Percentiles rank a stretch among this genome's conserved stretches.
These are phyloP conservation scores for Poecilus cupreus DNA, from an alignment of 2,888 invertebrate genomes.

Conservation along the genomic window DNA sequence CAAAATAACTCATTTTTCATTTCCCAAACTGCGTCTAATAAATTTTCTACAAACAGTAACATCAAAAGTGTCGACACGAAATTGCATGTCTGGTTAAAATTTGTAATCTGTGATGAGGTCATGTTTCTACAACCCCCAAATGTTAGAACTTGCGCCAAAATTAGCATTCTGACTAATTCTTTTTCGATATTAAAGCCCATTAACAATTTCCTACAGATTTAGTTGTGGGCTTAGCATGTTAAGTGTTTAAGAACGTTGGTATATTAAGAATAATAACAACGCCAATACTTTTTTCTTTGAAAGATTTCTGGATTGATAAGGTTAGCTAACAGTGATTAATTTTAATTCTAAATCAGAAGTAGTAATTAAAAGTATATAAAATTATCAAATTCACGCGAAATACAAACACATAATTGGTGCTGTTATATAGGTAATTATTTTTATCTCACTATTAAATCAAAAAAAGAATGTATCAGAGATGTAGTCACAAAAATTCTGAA, in stretches of 20 bases:
- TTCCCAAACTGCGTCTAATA: not conserved
- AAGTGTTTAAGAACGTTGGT: not conserved
- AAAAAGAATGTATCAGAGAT: too few species aligned
- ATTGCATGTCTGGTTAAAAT: constrained; percentile 14
- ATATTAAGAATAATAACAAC: not conserved
- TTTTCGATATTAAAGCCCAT: not conserved
- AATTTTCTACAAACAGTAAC: not conserved
- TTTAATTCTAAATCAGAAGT: not conserved
- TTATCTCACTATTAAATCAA: too few species aligned
- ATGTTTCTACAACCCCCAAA: not conserved
- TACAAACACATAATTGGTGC: not conserved
- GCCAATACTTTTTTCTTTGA: not conserved
- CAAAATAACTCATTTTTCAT: too few species aligned
- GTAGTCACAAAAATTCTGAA: too few species aligned
- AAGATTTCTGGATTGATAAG: constrained; percentile 5
- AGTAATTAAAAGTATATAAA: constrained; percentile 8
- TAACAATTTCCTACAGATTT: not conserved
- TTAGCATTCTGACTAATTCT: constrained; percentile 6
- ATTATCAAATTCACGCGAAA: constrained; percentile 15
- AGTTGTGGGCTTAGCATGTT: not conserved
- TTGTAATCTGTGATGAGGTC: constrained; percentile 4
- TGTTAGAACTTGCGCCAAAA: constrained; percentile 1
- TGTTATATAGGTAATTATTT: not conserved
- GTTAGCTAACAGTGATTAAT: not conserved
- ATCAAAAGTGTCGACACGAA: constrained; percentile 17